phyloP scores from a whole-genome alignment of 2,797 vertebrate species.

The Podargus strigoides region DNA sequence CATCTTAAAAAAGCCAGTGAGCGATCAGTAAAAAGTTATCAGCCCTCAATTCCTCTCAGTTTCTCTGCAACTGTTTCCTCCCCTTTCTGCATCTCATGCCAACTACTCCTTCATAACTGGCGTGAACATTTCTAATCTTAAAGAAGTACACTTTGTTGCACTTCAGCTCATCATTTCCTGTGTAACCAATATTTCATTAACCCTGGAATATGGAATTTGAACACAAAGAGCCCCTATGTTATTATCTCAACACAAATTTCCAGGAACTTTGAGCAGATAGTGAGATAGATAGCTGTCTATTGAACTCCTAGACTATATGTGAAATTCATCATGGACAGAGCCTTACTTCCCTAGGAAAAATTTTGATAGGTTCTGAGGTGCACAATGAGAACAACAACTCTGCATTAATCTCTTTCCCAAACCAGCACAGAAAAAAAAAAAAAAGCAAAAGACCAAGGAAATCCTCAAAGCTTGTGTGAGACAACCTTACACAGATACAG shows the following conservation, averaged over 20 bases:
- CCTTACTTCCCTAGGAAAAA: not conserved
- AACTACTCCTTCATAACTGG: not conserved
- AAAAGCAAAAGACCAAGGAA: not conserved
- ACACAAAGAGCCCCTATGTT: not conserved
- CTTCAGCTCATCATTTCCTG: not conserved
- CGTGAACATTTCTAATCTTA: not conserved
- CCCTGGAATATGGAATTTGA: not conserved
- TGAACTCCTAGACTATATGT: not conserved
- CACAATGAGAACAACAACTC: not conserved
- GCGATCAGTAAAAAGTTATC: no score
- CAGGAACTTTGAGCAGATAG: not conserved
- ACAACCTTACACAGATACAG: not conserved
- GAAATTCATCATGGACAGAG: not conserved
- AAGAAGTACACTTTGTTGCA: not conserved
- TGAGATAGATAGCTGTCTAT: not conserved
- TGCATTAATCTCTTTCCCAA: not conserved
- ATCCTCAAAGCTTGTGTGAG: not conserved
- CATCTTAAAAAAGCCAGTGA: not conserved
- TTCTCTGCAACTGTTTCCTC: not conserved
- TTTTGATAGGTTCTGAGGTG: not conserved
- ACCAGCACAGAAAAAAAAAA: not conserved
- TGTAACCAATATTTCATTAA: not conserved
- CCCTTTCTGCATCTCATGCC: not conserved
- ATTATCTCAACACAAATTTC: not conserved
- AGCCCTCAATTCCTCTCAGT: not conserved